phyloP scores from a whole-genome alignment of 2,113 vertebrate genomes.

The Corythoichthys haematopterus region DNA sequence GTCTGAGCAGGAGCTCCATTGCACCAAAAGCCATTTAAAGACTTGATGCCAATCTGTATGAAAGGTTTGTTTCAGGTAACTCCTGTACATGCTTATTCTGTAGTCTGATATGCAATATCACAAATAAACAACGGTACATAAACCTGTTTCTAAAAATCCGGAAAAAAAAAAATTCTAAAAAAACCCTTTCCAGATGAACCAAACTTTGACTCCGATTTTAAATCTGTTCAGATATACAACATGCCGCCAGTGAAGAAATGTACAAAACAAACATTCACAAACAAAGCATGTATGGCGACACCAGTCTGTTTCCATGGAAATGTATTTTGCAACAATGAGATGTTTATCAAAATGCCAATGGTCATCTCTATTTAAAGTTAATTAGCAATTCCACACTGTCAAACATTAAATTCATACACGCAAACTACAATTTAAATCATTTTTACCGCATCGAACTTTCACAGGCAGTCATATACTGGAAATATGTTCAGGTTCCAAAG shows the following conservation, averaged over 20 bases:
- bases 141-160: not conserved
- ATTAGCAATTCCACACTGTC: not conserved
- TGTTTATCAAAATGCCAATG: not conserved
- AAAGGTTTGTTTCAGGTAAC: not conserved
- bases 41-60: not conserved
- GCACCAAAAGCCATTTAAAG: not conserved
- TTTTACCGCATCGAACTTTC: no score
- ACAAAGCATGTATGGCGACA: not conserved
- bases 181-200: no score
- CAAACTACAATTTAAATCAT: no score
- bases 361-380: not conserved
- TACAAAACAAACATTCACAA: not conserved
- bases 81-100: not conserved
- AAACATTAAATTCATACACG: no score
- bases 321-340: not conserved
- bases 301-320: constrained; percentile 49
- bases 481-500: no score
- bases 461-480: no score
- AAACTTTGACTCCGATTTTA: not conserved
- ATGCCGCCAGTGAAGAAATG: not conserved
- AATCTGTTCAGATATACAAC: not conserved
- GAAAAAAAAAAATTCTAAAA: not conserved
- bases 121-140: not conserved
- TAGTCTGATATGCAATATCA: not conserved
- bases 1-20: not conserved